These are phyloP conservation scores for Agonopterix subpropinquella DNA, from an alignment of 2,888 invertebrate genomes.

Conservation along the genomic window DNA sequence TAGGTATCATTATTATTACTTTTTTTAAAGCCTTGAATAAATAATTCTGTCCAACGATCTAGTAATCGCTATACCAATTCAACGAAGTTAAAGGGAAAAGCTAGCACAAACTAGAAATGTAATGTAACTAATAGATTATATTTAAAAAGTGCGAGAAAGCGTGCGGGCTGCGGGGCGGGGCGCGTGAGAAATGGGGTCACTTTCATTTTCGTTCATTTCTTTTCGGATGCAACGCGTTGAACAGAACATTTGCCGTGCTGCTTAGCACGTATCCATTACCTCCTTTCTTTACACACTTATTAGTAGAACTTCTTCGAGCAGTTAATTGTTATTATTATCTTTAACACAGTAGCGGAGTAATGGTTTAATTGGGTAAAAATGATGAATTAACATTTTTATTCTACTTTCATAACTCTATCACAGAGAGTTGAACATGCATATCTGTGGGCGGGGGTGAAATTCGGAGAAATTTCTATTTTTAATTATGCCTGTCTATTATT, in stretches of 20 bases:
- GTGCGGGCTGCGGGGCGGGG: conserved; percentile 35
- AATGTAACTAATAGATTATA: conserved; percentile 60
- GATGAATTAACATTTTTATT: conserved; percentile 4
- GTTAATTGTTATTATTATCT: conserved; percentile 14
- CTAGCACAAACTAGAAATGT: not conserved
- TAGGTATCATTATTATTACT: too few relatives aligned
- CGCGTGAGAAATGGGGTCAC: conserved; percentile 60
- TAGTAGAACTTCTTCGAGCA: conserved; percentile 25
- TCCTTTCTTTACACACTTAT: conserved; percentile 52
- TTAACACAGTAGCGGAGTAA: conserved; percentile 10
- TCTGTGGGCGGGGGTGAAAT: too few relatives aligned
- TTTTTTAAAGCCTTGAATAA: too few relatives aligned
- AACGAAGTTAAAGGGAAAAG: too few relatives aligned
- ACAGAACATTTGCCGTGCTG: conserved; percentile 56
- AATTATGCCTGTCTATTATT: too few relatives aligned
- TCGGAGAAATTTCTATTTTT: too few relatives aligned
- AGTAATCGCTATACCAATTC: too few relatives aligned
- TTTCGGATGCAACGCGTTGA: conserved; percentile 65
- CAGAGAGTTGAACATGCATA: not conserved
- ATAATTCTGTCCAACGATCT: too few relatives aligned
- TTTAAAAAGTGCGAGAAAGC: conserved; percentile 67
- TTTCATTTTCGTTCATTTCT: conserved; percentile 75
- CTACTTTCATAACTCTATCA: conserved; percentile 4
- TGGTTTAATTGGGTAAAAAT: conserved; percentile 12
- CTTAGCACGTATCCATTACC: conserved; percentile 60